Conservation (phyloP, 23 tunicate species). For the Trididemnum clinides region DNA sequence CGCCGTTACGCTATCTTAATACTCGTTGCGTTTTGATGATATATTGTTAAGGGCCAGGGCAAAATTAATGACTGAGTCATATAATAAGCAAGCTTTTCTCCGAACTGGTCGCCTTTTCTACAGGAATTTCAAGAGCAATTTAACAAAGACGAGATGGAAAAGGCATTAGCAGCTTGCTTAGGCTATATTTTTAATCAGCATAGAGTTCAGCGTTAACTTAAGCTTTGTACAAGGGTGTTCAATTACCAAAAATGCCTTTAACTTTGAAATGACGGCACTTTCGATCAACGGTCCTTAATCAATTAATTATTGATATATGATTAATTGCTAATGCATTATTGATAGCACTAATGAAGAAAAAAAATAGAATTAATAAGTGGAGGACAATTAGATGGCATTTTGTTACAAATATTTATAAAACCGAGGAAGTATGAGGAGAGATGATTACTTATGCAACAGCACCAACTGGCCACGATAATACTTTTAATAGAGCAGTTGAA, state of each 20-base stretch:
- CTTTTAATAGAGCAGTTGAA: no score
- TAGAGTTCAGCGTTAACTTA: no score
- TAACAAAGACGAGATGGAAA: no score
- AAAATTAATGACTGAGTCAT: slow-evolving; percentile 32
- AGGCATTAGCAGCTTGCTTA: no score
- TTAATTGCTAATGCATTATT: slow-evolving; percentile 10
- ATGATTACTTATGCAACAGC: no score
- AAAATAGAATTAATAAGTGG: background rate
- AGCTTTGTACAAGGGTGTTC: no score
- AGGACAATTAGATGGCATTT: background rate
- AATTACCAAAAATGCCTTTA: no score
- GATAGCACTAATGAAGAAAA: background rate
- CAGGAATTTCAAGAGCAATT: slow-evolving; percentile 6
- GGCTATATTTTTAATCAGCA: no score
- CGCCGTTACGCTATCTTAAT: slow-evolving; percentile 34
- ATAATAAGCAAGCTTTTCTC: slow-evolving; percentile 27
- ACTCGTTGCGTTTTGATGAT: background rate
- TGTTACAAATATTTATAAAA: slow-evolving; percentile 10
- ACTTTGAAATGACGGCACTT: background rate
- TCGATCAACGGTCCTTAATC: background rate
- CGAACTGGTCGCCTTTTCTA: background rate
- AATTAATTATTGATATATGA: slow-evolving; percentile 9
- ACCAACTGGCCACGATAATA: no score
- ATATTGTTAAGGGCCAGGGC: slow-evolving; percentile 19
- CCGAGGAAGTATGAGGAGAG: no score